These are phyloP conservation scores for Dolichotis patagonum DNA, from an alignment of 2,113 vertebrate species.

Conservation along the genomic window DNA sequence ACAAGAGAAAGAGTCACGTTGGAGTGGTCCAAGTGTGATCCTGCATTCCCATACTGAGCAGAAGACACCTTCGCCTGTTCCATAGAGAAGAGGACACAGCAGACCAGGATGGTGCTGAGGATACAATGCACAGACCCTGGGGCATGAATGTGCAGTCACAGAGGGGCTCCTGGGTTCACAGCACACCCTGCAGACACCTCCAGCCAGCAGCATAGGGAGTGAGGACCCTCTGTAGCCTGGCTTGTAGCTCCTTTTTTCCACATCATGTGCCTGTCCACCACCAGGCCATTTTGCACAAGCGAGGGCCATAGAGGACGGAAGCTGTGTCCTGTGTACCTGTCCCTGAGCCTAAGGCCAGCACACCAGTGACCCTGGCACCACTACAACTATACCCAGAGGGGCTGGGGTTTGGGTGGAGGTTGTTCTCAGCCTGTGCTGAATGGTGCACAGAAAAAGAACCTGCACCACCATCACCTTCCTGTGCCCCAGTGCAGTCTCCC, in stretches of 20 bases:
- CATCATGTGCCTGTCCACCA: not conserved
- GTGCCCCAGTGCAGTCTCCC: rapidly evolving
- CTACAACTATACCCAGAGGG: rapidly evolving
- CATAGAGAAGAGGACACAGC: not conserved
- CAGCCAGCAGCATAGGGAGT: not conserved
- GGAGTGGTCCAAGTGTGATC: not conserved
- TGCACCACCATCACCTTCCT: rapidly evolving
- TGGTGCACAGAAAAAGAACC: too few species aligned
- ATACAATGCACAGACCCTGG: not conserved
- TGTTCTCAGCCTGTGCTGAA: not conserved
- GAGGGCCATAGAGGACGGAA: not conserved
- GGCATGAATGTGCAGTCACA: not conserved
- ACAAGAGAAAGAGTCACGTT: not conserved
- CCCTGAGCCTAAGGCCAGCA: not conserved
- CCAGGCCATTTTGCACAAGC: not conserved
- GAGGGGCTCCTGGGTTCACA: not conserved
- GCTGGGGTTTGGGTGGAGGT: not conserved
- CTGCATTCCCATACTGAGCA: not conserved
- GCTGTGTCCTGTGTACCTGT: not conserved
- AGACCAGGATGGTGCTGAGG: not conserved
- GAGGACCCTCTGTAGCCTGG: not conserved
- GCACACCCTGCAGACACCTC: not conserved
- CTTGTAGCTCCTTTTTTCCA: not conserved
- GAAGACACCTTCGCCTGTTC: not conserved
- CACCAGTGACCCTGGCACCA: not conserved